Base-by-base conservation (phyloP, 1,140 invertebrate genomes). In the Archegozetes longisetosus region DNA sequence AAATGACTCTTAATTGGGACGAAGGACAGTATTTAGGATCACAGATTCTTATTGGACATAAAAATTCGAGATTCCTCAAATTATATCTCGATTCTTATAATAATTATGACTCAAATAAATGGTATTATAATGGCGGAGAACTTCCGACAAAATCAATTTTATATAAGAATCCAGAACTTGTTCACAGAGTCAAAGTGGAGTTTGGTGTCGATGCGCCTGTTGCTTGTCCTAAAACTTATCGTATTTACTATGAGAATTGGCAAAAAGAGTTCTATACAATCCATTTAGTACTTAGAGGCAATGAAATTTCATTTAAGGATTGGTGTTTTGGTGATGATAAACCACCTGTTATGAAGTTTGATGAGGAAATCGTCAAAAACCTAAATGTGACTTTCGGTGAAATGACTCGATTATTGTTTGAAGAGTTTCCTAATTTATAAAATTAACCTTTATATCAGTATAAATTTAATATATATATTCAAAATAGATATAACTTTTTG, bases 51-150 rank as follows among this genome's bases (percentile, higher is more conserved):
- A 62, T 70, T 28, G 68, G 67, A 3, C 66, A 70, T 58, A 62
- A 62, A 55, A 64, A 70, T 59, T 66, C 69, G 4, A 55, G 70
- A 48, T 71, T 70, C 63, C 32, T 70, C 26, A 56, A 55, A 49
- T 28, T 64, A 0, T 71, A 66, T 66, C 57, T 68, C 22, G 59
- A 69, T 24, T 69, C 69, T 1, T 70, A 70, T 54, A 28, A 51
- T 3, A 52, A 64, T 32, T 70, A 70, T 50, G 55, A 64, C 50
- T 58, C 64, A 46, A 60, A 63, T 24, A 28, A 55, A 9, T 69
- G 67, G 68, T 71, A 71, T 54, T 71, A 69, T 49, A 71, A 71
- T 59, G 70, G 67, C 14, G 70, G 70, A 14, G 68, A 71, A 48
- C 56, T 67, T 17, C 70, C 70, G n/a, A 71, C 70, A 0, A 53